phyloP scores from a whole-genome alignment of 2,888 invertebrate species.

The Tinea trinotella region DNA sequence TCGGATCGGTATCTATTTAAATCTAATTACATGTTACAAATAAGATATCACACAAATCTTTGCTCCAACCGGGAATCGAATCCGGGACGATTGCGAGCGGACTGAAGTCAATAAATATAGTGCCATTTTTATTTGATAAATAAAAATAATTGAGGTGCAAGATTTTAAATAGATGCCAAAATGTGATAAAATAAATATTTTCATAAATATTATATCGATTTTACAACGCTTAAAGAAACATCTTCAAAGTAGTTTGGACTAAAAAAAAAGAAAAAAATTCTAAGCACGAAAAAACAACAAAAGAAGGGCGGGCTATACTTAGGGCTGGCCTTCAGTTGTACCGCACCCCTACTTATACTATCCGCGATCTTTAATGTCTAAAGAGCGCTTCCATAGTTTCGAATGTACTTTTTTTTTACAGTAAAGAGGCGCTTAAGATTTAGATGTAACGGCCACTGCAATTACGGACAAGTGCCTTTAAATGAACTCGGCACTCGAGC shows the following conservation, averaged over 20 bases:
- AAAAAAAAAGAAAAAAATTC: neutral
- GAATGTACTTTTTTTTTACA: conserved; percentile 66
- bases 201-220: too few species aligned
- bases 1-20: too few species aligned
- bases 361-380: conserved; percentile 19
- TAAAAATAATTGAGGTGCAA: too few species aligned
- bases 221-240: too few species aligned
- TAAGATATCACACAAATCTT: too few species aligned
- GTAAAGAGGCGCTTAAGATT: conserved; percentile 43
- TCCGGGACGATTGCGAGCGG: too few species aligned
- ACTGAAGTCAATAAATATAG: too few species aligned
- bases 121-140: too few species aligned
- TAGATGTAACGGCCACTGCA: conserved; percentile 41
- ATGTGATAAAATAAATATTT: too few species aligned
- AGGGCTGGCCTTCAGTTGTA: neutral
- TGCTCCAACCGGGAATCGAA: too few species aligned
- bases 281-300: conserved; percentile 3
- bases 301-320: neutral
- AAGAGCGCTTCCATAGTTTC: conserved; percentile 48
- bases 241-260: neutral
- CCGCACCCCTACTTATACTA: neutral
- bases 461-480: conserved; percentile 71
- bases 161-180: too few species aligned
- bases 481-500: conserved; percentile 70
- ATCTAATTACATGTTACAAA: too few species aligned